Base-by-base conservation (phyloP, 2,797 vertebrate genomes). In the Percopsis omiscomaycus region DNA sequence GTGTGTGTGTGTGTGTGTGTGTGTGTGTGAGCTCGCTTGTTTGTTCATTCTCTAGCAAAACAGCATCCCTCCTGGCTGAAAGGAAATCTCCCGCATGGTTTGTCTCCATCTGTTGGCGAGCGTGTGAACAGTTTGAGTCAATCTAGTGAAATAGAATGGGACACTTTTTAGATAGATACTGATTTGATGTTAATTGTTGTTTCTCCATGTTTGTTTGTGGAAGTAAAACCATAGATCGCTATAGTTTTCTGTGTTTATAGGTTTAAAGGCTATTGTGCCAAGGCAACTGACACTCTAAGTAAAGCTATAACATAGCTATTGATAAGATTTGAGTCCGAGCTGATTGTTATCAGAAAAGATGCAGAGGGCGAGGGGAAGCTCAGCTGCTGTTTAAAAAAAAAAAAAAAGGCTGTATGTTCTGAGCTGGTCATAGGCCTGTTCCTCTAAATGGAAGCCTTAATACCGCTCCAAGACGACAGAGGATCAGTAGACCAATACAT, bases 101-200 rank as follows among this genome's bases (percentile, higher is more conserved):
- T 87, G 82, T 70, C 66, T 70, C 86, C 89, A 84, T 69, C 90
- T 90, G 74, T 75, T 89, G 89, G 83, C 61, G 5, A 68, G 10
- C 47, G 12, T 28, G 5, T 30, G 46, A 9, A 48, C 27, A 8
- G 0, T 16, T 44, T 10, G 55, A 53, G 22, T 57, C 14, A 11
- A 37, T 8, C 12, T 46, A 12, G 16, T 22, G 6, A 12, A 45
- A 9, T 30, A 5, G 29, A 28, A n/a, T 13, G 16, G 37, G 5
- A 12, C 6, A 48, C 14, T 54, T 29, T 27, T 22, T 45, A 4
- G 28, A 15, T 29, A 14, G 5, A 50, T 5, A 12, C 2, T 61
- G 64, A 44, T 56, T 42, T 48, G 3, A 44, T 13, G 10, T 37
- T 32, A 13, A 59, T 46, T 59, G 42, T 58, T 42, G 16, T 22